Base-by-base conservation (phyloP, 1,140 invertebrate species). In the Laodelphax striatellus region DNA sequence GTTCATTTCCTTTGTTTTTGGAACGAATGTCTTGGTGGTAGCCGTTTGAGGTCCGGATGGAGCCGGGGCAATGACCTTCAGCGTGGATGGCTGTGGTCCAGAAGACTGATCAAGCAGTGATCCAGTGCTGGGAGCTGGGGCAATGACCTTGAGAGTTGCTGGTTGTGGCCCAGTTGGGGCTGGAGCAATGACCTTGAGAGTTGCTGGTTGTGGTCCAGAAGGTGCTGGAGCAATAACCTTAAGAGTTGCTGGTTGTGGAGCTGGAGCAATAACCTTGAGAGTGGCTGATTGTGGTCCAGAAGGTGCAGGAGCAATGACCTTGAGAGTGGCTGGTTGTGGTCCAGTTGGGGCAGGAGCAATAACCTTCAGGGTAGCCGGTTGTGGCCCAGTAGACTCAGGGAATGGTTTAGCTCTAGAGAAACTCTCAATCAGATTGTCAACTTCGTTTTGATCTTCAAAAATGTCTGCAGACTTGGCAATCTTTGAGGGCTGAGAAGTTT, bases 1-100 rank as follows among this genome's bases (percentile, higher is more conserved):
- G 75, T 89, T 92, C 91, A 96, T 94, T 73, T 94, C 91, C 80
- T 92, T 82, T 61, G 91, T 88, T 70, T 86, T 82, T 65, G 87
- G 89, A 61, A 83, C 84, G 72, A 93, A 92, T 68, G 92, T 88
- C 67, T 83, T 83, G 64, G 81, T 79, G 44, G 86, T 87, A 60
- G 85, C 80, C 53, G 83, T 81, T 69, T 83, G 80, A 6, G 83
- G 81, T 21, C 72, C 67, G 5, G 72, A 19, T 21, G 62, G 63
- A 8, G 46, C 53, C 38, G 77, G 76, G 1, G 71, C 69, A 60
- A 80, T 80, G 21, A 82, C 71, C 61, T 70, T 65, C 56, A 63
- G 64, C 14, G 71, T 69, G 14, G 71, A 67, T 13, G 68, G 58
- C 50, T 73, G 68, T 3, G 70, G 66, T 21, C 65, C 46, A 50